phyloP scores from a whole-genome alignment of 2,888 invertebrate genomes.

The Brachylomia viminalis region DNA sequence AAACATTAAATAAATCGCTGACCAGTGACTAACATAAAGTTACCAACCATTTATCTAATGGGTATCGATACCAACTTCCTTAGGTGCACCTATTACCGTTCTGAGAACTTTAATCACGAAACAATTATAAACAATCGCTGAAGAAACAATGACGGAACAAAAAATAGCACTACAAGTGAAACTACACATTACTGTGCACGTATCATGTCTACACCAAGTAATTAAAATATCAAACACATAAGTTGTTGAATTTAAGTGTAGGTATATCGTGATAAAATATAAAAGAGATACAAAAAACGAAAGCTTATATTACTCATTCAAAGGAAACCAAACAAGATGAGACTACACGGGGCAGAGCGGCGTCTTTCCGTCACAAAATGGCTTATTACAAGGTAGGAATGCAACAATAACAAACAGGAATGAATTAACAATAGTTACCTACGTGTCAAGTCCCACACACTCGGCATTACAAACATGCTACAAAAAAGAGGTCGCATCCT shows the following conservation, averaged over 20 bases:
- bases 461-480: constrained; percentile 88
- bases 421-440: constrained; percentile 88
- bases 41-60: constrained; percentile 84
- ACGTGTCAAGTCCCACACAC: constrained; percentile 90
- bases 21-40: constrained; percentile 77
- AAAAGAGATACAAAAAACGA: constrained; percentile 22
- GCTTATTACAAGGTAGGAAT: constrained; percentile 74
- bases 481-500: constrained; percentile 88
- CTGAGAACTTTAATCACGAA: constrained; percentile 75
- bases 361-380: constrained; percentile 68
- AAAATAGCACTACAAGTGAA: constrained; percentile 58
- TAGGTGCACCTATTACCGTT: constrained; percentile 70
- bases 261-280: constrained; percentile 12
- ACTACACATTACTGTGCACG: constrained; percentile 38
- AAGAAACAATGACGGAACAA: constrained; percentile 61
- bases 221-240: constrained; percentile 16
- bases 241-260: not conserved
- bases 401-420: constrained; percentile 86
- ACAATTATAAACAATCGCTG: constrained; percentile 67
- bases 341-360: constrained; percentile 39
- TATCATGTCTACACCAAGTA: constrained; percentile 16
- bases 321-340: constrained; percentile 69
- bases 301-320: constrained; percentile 30
- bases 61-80: constrained; percentile 80
- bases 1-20: constrained; percentile 85